phyloP scores from a whole-genome alignment of 1,140 invertebrate genomes.

The Leptinotarsa texana region DNA sequence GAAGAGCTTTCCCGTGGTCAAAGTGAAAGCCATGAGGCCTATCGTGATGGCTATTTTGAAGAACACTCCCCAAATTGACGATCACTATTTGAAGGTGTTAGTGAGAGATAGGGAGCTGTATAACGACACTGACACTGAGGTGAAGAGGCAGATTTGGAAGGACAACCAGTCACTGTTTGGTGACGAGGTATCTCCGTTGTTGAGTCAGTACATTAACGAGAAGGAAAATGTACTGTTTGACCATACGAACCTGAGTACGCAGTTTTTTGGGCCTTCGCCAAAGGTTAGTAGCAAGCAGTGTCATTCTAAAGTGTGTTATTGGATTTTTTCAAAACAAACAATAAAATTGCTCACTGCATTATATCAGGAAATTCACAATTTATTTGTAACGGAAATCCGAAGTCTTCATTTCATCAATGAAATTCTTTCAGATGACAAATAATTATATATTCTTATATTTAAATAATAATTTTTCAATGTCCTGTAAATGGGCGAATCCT shows the following conservation, averaged over 20 bases:
- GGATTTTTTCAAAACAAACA: not conserved
- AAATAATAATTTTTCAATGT: too few species aligned
- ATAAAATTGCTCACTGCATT: too few species aligned
- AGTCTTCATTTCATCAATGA: too few species aligned
- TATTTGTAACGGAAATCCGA: too few species aligned
- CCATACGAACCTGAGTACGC: slow-evolving; percentile 83
- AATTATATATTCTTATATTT: too few species aligned
- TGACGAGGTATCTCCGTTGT: slow-evolving; percentile 93
- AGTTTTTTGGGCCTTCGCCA: slow-evolving; percentile 90
- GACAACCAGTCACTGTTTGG: slow-evolving; percentile 96
- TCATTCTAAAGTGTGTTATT: not conserved
- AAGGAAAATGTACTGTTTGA: slow-evolving; percentile 92
- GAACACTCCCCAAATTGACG: slow-evolving; percentile 91
- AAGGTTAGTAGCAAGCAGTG: slow-evolving; percentile 64
- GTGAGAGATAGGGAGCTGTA: slow-evolving; percentile 91
- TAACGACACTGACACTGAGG: slow-evolving; percentile 92
- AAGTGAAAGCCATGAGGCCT: slow-evolving; percentile 89
- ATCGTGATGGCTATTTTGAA: slow-evolving; percentile 94
- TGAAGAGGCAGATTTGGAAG: slow-evolving; percentile 97
- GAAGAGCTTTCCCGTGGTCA: slow-evolving; percentile 93
- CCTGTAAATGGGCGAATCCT: too few species aligned
- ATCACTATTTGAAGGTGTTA: slow-evolving; percentile 85
- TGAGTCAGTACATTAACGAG: slow-evolving; percentile 91
- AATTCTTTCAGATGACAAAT: too few species aligned
- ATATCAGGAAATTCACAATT: too few species aligned